phyloP scores from a whole-genome alignment of 2,113 vertebrate genomes.

The Rhinolophus sinicus region DNA sequence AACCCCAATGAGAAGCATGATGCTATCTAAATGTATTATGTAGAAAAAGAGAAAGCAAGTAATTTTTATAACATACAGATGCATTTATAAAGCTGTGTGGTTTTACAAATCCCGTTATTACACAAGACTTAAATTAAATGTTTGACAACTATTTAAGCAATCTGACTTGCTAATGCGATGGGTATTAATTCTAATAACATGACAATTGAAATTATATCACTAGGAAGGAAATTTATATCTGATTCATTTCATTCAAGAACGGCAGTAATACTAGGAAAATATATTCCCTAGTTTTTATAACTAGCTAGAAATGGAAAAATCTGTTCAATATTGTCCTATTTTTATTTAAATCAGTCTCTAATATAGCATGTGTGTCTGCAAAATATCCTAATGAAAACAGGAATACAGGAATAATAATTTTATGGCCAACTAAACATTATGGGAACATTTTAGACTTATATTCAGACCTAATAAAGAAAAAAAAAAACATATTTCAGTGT shows the following conservation, averaged over 20 bases:
- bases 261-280: background rate
- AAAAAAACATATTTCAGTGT: background rate
- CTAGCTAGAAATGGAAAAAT: background rate
- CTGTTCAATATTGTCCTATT: background rate
- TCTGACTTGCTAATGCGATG: background rate
- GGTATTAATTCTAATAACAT: background rate
- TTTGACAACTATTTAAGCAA: background rate
- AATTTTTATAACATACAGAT: conserved; percentile 7
- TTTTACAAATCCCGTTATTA: background rate
- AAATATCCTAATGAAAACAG: background rate
- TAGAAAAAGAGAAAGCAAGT: background rate
- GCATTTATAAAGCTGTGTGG: background rate
- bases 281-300: background rate
- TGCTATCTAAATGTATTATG: conserved; percentile 1
- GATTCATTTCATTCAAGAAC: background rate
- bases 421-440: background rate
- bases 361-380: background rate
- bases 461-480: background rate
- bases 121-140: background rate
- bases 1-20: background rate
- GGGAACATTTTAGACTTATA: background rate
- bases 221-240: background rate
- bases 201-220: background rate
- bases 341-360: background rate
- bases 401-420: conserved; percentile 12